Base-by-base conservation (phyloP, 2,113 vertebrate species). In the Alethe castanea region DNA sequence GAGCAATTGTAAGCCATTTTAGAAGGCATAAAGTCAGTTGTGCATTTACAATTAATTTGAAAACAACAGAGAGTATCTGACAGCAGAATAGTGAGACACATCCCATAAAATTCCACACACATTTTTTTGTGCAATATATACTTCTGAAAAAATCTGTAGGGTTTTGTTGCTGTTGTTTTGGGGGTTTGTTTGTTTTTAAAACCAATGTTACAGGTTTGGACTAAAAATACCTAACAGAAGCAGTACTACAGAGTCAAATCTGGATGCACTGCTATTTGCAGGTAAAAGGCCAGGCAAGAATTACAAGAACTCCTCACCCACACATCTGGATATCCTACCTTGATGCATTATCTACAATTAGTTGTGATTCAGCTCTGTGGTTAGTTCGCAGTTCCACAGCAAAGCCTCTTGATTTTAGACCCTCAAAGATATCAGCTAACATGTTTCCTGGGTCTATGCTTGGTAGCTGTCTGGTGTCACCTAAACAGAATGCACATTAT, bases 391-490 rank as follows among this genome's bases (percentile, higher is more conserved):
- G 97, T 80, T 99, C 98, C 70, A 98, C 94, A 62, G 97, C 97
- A 96, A 98, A 98, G 15, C 94, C 96, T 87, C 95, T 97, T 48
- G 83, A 65, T 74, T 84, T 96, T 18, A 99, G 96, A 62, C 97
- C 96, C 62, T 97, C 91, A 94, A 98, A 99, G 84, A 98, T 73
- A 95, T 99, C 98, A 52, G 93, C 87, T 38, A 99, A 91, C 88
- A 98, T 67, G 84, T 98, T 99, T 47, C 98, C 98, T 65, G 98
- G 98, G 35, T 98, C 97, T 92, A 99, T 99, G 95, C 98, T 99
- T 48, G 98, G 98, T 35, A 99, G 95, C 77, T 99, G 98, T 38
- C 98, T 98, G 62, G 98, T 82, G 93, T 99, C 98, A 94, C 98
- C 98, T 99, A 62, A 81, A 97, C 26, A 70, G 33, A 91, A 69